A percentile compares a stretch with the other conserved stretches of the same genome.
Conservation (phyloP, 2,888 invertebrate genomes). For the Agrochola litura region DNA sequence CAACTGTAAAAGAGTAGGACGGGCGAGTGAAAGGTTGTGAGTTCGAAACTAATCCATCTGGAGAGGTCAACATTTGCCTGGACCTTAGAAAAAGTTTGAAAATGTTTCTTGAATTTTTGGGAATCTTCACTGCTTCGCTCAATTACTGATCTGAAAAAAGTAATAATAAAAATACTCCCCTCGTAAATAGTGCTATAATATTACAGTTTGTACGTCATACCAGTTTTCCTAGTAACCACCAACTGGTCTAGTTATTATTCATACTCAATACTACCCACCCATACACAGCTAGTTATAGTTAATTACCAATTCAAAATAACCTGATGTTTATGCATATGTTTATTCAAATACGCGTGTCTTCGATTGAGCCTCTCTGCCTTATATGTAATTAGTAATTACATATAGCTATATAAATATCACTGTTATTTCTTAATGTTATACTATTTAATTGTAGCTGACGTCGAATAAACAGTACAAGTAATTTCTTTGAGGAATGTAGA, state of each 20-base stretch:
- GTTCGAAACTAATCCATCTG: too few species aligned
- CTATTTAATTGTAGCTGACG: conserved; percentile 6
- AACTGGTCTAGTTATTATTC: conserved; percentile 24
- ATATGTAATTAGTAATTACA: conserved; percentile 40
- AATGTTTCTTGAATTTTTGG: too few species aligned
- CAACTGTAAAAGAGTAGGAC: too few species aligned
- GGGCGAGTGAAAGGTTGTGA: too few species aligned
- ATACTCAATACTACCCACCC: background rate
- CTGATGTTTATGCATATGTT: conserved; percentile 33
- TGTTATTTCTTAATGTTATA: conserved; percentile 16
- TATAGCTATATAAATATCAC: conserved; percentile 17
- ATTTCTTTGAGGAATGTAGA: background rate
- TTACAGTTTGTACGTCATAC: background rate
- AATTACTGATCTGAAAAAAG: too few species aligned
- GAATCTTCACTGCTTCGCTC: too few species aligned
- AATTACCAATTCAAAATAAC: conserved; percentile 43
- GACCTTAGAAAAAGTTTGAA: too few species aligned
- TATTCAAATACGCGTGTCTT: conserved; percentile 43
- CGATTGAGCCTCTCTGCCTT: conserved; percentile 27
- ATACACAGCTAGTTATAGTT: background rate
- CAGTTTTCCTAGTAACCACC: background rate
- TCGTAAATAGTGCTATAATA: too few species aligned
- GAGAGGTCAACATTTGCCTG: too few species aligned
- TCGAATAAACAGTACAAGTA: conserved; percentile 17
- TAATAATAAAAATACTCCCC: too few species aligned